Base-by-base conservation (phyloP, 2,113 vertebrate genomes). In the Lampris megalopsis region DNA sequence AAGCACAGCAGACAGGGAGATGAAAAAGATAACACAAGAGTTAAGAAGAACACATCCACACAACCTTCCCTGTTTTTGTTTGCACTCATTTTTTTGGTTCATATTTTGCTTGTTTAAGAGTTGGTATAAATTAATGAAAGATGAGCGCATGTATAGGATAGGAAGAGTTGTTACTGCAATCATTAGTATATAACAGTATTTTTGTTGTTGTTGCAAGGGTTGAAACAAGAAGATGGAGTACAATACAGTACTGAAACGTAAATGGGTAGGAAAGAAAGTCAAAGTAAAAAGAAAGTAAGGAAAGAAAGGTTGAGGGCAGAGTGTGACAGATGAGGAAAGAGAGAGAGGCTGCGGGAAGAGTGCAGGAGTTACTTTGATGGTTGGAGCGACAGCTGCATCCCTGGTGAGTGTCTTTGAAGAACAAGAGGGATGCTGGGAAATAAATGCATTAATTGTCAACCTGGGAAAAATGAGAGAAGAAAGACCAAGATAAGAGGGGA, bases 371-470 rank as follows among this genome's bases (percentile, higher is more conserved):
- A 85, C 86, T 90, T 92, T 89, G 85, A 91, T 90, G 76, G 73
- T 84, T 82, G 69, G 80, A 83, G 78, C 76, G 81, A 88, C 90
- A 92, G 86, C 84, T 88, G 90, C 75, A 79, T 80, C 79, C 81
- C 79, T 45, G 57, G 71, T 80, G 82, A 88, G 81, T 35, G 62
- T 81, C 81, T 90, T 83, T 91, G 87, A 92, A 89, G 88, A 88
- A 82, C 78, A 82, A 89, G 83, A 74, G 67, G 24, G 77, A 84
- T 63, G 77, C 64, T 66, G 70, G 47, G 60, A 92, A 90, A 89
- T 79, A 88, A 90, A 87, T 75, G 58, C 86, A 87, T 86, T 90
- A 86, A 92, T 89, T 84, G 83, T 72, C 77, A 63, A 86, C 41
- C 75, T 59, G 65, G 63, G 71, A 49, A 67, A 66, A 88, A 84